Evolutionary conservation across 2,797 vertebrate species (phyloP), one percentile per base, ranked within the genome.

Genomic region (Bradypodion ventrale): DNA sequence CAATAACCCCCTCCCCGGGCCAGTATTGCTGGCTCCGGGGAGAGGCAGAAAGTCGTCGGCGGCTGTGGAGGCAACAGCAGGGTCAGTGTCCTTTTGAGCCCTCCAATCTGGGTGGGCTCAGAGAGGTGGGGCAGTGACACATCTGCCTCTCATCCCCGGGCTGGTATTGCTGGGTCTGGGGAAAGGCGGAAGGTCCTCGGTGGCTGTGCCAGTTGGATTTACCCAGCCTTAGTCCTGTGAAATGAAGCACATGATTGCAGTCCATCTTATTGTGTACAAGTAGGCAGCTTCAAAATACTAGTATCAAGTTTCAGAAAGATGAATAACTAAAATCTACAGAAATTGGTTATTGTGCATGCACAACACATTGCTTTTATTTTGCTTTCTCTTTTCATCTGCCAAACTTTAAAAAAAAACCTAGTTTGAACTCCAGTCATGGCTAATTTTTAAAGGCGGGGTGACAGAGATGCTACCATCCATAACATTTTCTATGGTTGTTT

Each of bases 351-450:
- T 65, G 23, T 59, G 19, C 40, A 68, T 62, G 25, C 63, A 62
- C 40, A 56, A 56, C 65, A 82, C 2, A 37, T 10, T 77, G 5
- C 29, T 37, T 63, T 73, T 32, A 37, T 9, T n/a, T 0, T 0
- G 32, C 75, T 78, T 35, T 29, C 70, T 83, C 37, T 29, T 86
- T 86, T 73, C 52, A 82, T 68, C 29, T 82, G 72, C 2, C 3
- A 80, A 49, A 49, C 0, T n/a, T 0, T 44, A 21, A 7, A 8
- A 74, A 66, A 60, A n/a, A 56, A 56, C 56, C 13, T 35, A 13
- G 37, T 86, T 83, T 42, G 7, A 63, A 86, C 1, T 35, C 46
- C 0, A 78, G 35, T 21, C 60, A 9, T 1, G 7, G 74, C 79
- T 5, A 37, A 7, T 87, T 92, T 32, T 74, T 74, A 69, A 68